These are phyloP conservation scores for Turritopsis rubra DNA, from an alignment of 30 jellyfish, hydroid and myxozoan genomes.

Conservation along the genomic window DNA sequence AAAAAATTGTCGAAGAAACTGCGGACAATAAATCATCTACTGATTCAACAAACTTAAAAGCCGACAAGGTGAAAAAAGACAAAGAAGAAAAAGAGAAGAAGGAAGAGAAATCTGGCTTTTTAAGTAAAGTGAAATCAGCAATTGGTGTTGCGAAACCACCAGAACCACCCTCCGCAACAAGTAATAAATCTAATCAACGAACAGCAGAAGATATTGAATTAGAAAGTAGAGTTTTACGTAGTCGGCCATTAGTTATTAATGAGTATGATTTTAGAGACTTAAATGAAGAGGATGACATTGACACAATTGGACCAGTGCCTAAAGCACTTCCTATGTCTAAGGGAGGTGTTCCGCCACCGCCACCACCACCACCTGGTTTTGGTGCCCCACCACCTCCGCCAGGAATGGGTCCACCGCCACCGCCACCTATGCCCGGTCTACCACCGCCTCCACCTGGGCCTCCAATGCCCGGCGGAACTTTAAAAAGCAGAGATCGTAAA, in stretches of 20 bases:
- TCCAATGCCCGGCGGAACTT: constrained; percentile 39
- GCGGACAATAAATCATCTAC: constrained; percentile 24
- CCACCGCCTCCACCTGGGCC: constrained; percentile 72
- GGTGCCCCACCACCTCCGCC: constrained; percentile 95
- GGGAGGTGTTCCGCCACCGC: constrained; percentile 63
- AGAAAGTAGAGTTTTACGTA: constrained; percentile 72
- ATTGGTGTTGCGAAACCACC: constrained; percentile 66
- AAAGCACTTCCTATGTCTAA: constrained; percentile 27
- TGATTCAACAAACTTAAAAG: constrained; percentile 36
- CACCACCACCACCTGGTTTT: constrained; percentile 84
- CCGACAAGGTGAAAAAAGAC: constrained; percentile 34
- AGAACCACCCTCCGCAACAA: constrained; percentile 47
- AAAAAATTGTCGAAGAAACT: constrained; percentile 44
- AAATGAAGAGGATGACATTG: constrained; percentile 87
- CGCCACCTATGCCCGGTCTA: constrained; percentile 53
- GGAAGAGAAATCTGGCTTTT: constrained; percentile 73
- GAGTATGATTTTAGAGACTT: constrained; percentile 91
- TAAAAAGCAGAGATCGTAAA: constrained; percentile 62
- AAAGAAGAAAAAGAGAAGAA: constrained; percentile 60
- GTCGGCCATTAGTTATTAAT: constrained; percentile 65
- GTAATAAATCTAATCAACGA: constrained; percentile 36
- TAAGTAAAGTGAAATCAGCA: constrained; percentile 74
- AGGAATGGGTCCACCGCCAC: constrained; percentile 38
- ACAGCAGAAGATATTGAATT: constrained; percentile 87
- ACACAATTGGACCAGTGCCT: constrained; percentile 65